Evolutionary conservation across 2,888 invertebrate genomes (phyloP).

Genomic region (Pheosia tremula): DNA sequence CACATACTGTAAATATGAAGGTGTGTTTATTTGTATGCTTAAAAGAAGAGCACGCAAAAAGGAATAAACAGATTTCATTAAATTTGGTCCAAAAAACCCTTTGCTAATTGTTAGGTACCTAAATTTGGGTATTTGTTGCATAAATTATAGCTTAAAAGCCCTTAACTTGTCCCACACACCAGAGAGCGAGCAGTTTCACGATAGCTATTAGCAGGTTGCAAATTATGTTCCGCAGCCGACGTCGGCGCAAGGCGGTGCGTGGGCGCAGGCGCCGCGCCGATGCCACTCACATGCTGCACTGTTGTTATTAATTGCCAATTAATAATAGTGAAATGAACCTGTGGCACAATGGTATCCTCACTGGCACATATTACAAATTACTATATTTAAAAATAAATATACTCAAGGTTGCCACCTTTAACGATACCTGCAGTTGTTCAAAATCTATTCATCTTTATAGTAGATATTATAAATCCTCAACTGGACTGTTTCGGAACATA

Average conservation of each 20-base stretch:
- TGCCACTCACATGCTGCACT: conserved; percentile 32
- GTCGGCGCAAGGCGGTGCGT: conserved; percentile 51
- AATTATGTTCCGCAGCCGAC: conserved; percentile 58
- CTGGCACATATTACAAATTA: background rate
- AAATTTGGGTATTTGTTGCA: too few relatives aligned
- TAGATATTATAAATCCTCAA: too few relatives aligned
- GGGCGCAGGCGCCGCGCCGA: conserved; percentile 67
- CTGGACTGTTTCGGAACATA: too few relatives aligned
- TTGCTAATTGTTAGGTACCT: too few relatives aligned
- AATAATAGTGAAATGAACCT: conserved; percentile 33
- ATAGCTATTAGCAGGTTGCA: conserved; percentile 77
- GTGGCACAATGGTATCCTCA: conserved; percentile 2
- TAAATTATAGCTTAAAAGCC: background rate
- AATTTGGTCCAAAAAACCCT: too few relatives aligned
- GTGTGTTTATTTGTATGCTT: too few relatives aligned
- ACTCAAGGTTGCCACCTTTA: too few relatives aligned
- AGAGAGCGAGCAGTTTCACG: conserved; percentile 42
- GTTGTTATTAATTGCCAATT: conserved; percentile 45
- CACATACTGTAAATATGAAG: too few relatives aligned
- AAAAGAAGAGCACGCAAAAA: too few relatives aligned
- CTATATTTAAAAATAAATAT: background rate
- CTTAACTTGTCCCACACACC: conserved; percentile 11
- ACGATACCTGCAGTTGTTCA: too few relatives aligned
- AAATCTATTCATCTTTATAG: too few relatives aligned
- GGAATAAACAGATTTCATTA: too few relatives aligned